Base-by-base conservation (phyloP, 2,113 vertebrate genomes). In the Nyctereutes procyonoides region DNA sequence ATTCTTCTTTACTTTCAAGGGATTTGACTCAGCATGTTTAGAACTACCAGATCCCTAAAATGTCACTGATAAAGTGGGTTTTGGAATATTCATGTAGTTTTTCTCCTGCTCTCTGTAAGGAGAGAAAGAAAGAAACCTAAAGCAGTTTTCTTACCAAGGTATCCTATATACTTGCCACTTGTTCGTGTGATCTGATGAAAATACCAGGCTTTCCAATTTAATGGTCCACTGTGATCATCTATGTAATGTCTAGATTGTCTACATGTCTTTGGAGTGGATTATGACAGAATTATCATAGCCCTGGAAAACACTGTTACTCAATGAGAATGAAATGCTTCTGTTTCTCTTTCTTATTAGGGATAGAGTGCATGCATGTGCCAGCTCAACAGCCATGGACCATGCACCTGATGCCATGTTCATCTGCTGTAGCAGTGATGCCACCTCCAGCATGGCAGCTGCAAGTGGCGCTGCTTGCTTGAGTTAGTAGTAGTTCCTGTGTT, bases 21-120 rank as follows among this genome's bases (percentile, higher is more conserved):
- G n/a, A 2, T 3, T 26, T 65, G 71, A 38, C 48, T 38, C 48
- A 38, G 35, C 48, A 17, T 3, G 15, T 56, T 35, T 16, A 4
- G 63, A 56, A 35, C 9, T 14, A 5, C n/a, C 11, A 16, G 62
- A 16, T n/a, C 58, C 38, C 53, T 81, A 15, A 30, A 80, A 9
- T 2, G 4, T 53, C 63, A 7, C n/a, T 74, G 15, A 13, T 2
- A 10, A 1, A 9, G 38, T 1, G 2, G 30, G 28, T 20, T 53
- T 35, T 51, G 51, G 14, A 48, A 51, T 11, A 56, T 81, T n/a
- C 63, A 11, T 2, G 4, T 5, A 24, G 77, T 22, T 17, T 82
- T 28, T 13, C 22, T 48, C 19, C 32, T 51, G 5, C 10, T 77
- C 35, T 80, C 95, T 81, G 48, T 58, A 67, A 43, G 43, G 43